Evolutionary conservation across 1,140 invertebrate species (phyloP).

Genomic region (Pseudomyrmex sp.): DNA sequence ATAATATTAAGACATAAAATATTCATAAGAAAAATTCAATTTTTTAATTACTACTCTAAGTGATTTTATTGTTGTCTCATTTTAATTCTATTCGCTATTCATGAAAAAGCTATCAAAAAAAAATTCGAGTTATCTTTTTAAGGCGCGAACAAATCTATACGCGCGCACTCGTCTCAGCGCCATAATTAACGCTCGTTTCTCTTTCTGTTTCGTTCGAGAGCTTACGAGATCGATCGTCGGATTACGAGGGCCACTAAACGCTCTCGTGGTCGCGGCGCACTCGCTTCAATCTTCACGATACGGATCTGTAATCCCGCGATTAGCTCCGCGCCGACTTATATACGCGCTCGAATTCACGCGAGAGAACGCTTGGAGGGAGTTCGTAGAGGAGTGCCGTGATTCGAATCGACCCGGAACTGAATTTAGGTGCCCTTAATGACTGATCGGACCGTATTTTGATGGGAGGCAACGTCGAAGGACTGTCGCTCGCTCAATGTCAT

Average conservation of each 20-base stretch:
- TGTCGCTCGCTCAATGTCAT: neutral
- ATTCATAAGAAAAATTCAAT: neutral
- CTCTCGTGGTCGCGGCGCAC: conserved; percentile 43
- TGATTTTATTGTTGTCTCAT: conserved; percentile 1
- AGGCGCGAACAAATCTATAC: conserved; percentile 1
- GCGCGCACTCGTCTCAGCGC: neutral
- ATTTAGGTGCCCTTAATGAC: conserved; percentile 58
- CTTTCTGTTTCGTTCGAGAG: conserved; percentile 53
- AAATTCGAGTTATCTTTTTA: neutral
- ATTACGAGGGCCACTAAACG: conserved; percentile 52
- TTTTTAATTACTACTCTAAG: too few relatives aligned
- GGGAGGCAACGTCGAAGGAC: neutral
- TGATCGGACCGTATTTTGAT: conserved; percentile 1
- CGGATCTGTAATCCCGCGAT: conserved; percentile 65
- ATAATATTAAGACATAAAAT: conserved; percentile 7
- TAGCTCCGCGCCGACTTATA: conserved; percentile 61
- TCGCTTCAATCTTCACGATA: conserved; percentile 64
- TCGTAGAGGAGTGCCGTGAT: neutral
- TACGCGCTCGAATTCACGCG: conserved; percentile 50
- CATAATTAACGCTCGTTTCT: conserved; percentile 51
- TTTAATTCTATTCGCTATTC: neutral
- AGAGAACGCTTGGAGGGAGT: conserved; percentile 8
- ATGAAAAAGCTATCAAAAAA: neutral
- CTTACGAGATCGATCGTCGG: conserved; percentile 48
- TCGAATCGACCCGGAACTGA: conserved; percentile 32